Evolutionary conservation across 64 coral and sea anemone species (phyloP).

Genomic region (Porites lutea): DNA sequence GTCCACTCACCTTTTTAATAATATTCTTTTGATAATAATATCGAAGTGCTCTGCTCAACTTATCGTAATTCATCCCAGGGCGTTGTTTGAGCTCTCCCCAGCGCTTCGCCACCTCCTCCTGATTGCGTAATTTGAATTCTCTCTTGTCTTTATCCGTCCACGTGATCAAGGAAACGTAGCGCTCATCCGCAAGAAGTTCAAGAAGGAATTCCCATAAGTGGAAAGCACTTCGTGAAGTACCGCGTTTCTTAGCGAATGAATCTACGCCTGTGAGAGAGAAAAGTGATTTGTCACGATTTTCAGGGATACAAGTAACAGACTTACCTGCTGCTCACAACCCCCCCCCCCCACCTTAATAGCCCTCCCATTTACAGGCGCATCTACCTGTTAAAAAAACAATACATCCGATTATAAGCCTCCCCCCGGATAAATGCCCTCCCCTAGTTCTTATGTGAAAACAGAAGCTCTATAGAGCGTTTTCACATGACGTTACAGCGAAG

Average conservation of each 20-base stretch:
- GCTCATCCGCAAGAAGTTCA: constrained; percentile 59
- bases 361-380: too few species aligned
- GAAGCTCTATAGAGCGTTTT: too few species aligned
- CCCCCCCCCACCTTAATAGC: too few species aligned
- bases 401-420: too few species aligned
- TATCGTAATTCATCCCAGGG: constrained; percentile 77
- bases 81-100: constrained; percentile 75
- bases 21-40: constrained; percentile 82
- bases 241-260: constrained; percentile 17
- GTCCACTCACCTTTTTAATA: constrained; percentile 57
- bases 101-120: constrained; percentile 68
- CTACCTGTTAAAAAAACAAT: too few species aligned
- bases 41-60: constrained; percentile 54
- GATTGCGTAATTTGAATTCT: constrained; percentile 70
- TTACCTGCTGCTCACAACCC: too few species aligned
- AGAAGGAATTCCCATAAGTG: constrained; percentile 75
- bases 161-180: constrained; percentile 43
- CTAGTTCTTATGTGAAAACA: too few species aligned
- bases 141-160: constrained; percentile 68
- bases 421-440: too few species aligned
- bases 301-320: too few species aligned
- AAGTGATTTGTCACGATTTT: background rate
- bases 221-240: constrained; percentile 27
- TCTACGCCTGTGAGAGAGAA: background rate
- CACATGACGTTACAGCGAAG: too few species aligned